Evolutionary conservation across 2,113 vertebrate genomes (phyloP), one percentile per base, ranked within the genome.

Genomic region (Carettochelys insculpta): DNA sequence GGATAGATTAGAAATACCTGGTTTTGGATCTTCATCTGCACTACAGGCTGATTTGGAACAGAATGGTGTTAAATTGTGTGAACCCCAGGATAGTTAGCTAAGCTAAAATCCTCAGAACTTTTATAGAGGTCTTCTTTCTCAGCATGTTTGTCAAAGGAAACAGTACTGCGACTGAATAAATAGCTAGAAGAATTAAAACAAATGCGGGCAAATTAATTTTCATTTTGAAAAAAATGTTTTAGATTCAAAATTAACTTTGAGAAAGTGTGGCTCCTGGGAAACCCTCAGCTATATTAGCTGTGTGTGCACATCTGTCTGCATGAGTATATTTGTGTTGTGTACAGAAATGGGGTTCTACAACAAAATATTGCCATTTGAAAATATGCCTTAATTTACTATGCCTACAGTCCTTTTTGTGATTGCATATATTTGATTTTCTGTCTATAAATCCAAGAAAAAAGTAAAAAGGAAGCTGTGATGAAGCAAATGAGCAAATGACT

Each of bases 361-460:
- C 25, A 90, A 94, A 45, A 92, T 86, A 91, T 43, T 94, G 41
- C 82, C 27, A 27, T 77, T 47, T 86, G 53, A 86, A 95, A 93
- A 90, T 87, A 92, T 45, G 41, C 73, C 65, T 90, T 76, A 77
- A 29, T 79, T 82, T 93, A 91, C 82, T 48, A 51, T 68, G 48
- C 58, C 88, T 82, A 56, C 47, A 90, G 61, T 25, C 77, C 1
- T 61, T 87, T 92, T 85, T 92, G 51, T 88, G 86, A 80, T 34
- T 86, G 27, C 50, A 65, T 19, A 24, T 48, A 82, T 0, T 34
- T 94, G 43, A 92, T 89, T 95, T 94, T 91, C 84, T 92, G 82
- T 94, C 92, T 95, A 95, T 87, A 95, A 91, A 94, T 94, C 89
- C 54, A 88, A 88, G 88, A 91, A 92, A 95, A 95, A 91, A 77